Conservation (phyloP, 2,797 vertebrate genomes). For the Ateles fusciceps region DNA sequence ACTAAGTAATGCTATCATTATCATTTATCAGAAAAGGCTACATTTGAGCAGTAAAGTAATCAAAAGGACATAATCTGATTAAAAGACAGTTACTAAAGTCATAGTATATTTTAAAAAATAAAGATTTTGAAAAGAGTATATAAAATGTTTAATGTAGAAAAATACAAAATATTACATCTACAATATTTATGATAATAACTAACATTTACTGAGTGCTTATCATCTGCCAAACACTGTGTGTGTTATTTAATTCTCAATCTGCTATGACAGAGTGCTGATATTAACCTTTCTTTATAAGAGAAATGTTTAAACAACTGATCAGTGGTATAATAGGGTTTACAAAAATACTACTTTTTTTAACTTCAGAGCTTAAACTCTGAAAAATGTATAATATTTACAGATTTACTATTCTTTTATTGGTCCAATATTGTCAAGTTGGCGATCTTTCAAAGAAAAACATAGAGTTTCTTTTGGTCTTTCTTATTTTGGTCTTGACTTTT, state of each 20-base stretch:
- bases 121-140: background rate
- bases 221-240: background rate
- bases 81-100: background rate
- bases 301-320: background rate
- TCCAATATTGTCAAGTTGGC: background rate
- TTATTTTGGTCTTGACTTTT: slow-evolving; percentile 6
- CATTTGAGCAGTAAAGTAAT: background rate
- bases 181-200: background rate
- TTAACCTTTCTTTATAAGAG: background rate
- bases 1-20: background rate
- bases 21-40: background rate
- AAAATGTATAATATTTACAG: background rate
- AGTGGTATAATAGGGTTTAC: background rate
- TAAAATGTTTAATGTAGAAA: background rate
- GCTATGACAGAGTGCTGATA: background rate
- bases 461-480: background rate
- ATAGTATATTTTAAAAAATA: background rate
- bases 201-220: background rate
- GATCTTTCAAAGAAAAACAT: background rate
- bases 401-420: background rate
- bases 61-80: background rate
- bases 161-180: background rate
- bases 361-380: background rate
- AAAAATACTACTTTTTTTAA: background rate
- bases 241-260: background rate